Evolutionary conservation across 2,113 vertebrate species (phyloP).

Genomic region (Anguilla rostrata): DNA sequence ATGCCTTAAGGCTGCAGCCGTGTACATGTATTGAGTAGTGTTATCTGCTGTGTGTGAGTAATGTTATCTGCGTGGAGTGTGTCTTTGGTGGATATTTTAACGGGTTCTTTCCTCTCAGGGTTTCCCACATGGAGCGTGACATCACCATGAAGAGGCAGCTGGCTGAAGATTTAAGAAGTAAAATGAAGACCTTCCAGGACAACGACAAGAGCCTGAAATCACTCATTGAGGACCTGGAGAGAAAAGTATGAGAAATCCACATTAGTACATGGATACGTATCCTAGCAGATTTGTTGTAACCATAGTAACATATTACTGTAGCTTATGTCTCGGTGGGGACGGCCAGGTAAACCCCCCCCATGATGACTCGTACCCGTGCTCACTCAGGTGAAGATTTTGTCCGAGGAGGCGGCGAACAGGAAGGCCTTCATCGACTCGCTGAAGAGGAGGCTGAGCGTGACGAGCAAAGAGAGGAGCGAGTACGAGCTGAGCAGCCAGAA

Average conservation of each 20-base stretch:
- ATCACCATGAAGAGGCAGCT: constrained; percentile 86
- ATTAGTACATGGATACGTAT: background rate
- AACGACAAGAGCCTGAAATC: constrained; percentile 75
- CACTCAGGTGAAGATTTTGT: constrained; percentile 75
- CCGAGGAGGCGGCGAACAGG: constrained; percentile 82
- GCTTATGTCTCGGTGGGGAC: background rate
- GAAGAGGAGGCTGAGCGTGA: constrained; percentile 80
- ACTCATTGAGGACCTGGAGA: constrained; percentile 78
- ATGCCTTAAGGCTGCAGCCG: too few relatives aligned
- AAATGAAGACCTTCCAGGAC: constrained; percentile 82
- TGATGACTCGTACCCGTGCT: background rate
- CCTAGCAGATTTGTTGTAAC: background rate
- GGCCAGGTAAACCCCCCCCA: background rate
- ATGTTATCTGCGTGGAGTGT: too few relatives aligned
- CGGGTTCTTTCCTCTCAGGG: constrained; percentile 39
- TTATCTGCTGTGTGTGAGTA: too few relatives aligned
- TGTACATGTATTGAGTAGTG: too few relatives aligned
- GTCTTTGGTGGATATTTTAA: background rate
- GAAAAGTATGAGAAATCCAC: constrained; percentile 71
- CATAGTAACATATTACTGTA: background rate
- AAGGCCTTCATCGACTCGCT: constrained; percentile 80
- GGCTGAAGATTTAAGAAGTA: constrained; percentile 81
- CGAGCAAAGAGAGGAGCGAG: constrained; percentile 76
- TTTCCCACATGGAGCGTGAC: constrained; percentile 76
- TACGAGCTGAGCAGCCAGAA: constrained; percentile 76